Evolutionary conservation across 2,797 vertebrate genomes (phyloP).

Genomic region (Pipistrellus nathusii): DNA sequence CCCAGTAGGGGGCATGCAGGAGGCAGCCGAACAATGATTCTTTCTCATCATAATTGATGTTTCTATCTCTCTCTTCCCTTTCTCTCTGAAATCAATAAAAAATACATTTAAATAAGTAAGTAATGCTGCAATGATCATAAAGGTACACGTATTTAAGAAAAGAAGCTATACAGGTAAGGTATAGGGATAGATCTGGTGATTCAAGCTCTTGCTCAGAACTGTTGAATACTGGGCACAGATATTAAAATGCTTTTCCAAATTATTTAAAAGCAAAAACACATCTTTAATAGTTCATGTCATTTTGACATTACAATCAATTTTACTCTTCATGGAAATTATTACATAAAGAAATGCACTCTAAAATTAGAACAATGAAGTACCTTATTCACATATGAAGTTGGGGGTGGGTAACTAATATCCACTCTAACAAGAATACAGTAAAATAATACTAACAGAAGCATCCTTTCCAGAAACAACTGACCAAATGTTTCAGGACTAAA

Average conservation of each 20-base stretch:
- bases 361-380: conserved; percentile 63
- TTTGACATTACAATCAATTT: conserved; percentile 59
- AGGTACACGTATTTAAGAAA: too few species aligned
- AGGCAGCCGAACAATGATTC: too few species aligned
- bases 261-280: conserved; percentile 55
- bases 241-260: conserved; percentile 52
- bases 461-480: conserved; percentile 49
- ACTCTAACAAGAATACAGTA: conserved; percentile 45
- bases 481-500: conserved; percentile 47
- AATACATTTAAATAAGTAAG: too few species aligned
- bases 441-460: background rate
- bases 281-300: conserved; percentile 64
- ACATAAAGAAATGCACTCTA: conserved; percentile 47
- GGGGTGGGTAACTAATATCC: background rate
- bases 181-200: background rate
- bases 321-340: conserved; percentile 56
- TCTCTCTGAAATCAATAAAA: too few species aligned
- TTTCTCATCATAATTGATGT: too few species aligned
- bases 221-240: background rate
- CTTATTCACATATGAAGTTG: conserved; percentile 12
- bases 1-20: too few species aligned
- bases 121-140: too few species aligned
- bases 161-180: background rate
- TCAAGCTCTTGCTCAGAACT: conserved; percentile 29
- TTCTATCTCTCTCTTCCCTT: too few species aligned